These are phyloP conservation scores for Atherinomorus stipes DNA, from an alignment of 2,113 vertebrate genomes.

Conservation along the genomic window DNA sequence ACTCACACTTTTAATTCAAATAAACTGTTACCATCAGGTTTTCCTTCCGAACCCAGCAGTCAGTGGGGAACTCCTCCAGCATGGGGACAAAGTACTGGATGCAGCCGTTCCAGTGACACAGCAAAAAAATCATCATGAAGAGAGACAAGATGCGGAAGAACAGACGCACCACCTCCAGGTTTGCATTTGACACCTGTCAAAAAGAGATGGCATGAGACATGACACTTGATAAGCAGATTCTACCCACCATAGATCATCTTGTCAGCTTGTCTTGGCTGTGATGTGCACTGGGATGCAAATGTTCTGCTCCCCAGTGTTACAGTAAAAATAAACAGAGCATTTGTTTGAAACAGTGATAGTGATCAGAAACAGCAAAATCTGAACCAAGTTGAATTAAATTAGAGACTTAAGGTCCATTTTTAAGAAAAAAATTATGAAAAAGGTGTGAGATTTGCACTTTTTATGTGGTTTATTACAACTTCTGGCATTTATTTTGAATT, in stretches of 20 bases:
- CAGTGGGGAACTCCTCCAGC: constrained; percentile 81
- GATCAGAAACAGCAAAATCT: not conserved
- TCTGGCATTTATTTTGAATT: not conserved
- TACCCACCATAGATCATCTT: not conserved
- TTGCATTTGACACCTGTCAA: constrained; percentile 79
- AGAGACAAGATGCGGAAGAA: constrained; percentile 78
- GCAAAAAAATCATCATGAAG: constrained; percentile 83
- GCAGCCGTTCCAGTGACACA: constrained; percentile 86
- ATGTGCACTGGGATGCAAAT: too few species aligned
- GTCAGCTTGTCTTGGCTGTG: not conserved
- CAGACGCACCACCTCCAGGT: constrained; percentile 77
- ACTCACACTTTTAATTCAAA: not conserved
- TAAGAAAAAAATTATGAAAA: not conserved
- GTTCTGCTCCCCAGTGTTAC: too few species aligned
- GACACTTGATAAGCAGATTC: not conserved
- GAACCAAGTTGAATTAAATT: not conserved
- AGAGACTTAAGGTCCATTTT: not conserved
- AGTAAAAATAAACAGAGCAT: too few species aligned
- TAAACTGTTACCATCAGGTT: constrained; percentile 77
- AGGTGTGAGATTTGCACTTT: too few species aligned
- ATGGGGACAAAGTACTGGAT: constrained; percentile 86
- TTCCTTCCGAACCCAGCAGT: constrained; percentile 82
- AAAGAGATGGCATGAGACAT: not conserved
- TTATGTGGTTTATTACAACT: not conserved
- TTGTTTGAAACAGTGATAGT: not conserved